Evolutionary conservation across 2,888 invertebrate species (phyloP).

Genomic region (Listrodromus nycthemerus): DNA sequence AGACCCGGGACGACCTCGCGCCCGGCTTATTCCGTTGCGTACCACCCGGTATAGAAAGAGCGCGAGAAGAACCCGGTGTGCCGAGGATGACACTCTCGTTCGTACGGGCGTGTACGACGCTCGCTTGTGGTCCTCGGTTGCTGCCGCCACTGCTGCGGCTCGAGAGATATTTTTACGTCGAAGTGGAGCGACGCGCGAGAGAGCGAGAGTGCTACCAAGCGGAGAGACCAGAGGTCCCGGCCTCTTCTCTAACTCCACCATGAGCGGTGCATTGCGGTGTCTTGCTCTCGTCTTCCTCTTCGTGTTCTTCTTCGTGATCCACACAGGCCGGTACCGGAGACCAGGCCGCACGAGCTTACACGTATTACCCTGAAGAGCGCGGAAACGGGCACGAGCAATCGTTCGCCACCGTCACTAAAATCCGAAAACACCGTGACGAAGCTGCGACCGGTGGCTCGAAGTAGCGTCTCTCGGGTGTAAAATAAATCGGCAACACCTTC

Average conservation of each 20-base stretch:
- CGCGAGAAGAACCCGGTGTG: conserved; percentile 51
- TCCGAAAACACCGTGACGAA: conserved; percentile 69
- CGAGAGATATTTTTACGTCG: conserved; percentile 79
- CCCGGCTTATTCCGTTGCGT: conserved; percentile 33
- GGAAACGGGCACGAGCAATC: conserved; percentile 70
- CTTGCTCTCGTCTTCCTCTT: conserved; percentile 51
- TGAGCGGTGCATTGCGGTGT: conserved; percentile 22
- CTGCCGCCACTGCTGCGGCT: conserved; percentile 41
- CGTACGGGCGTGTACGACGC: conserved; percentile 31
- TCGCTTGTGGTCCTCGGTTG: conserved; percentile 9
- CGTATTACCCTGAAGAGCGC: conserved; percentile 19
- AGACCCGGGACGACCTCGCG: conserved; percentile 41
- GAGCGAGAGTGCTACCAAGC: conserved; percentile 62
- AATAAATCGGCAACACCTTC: conserved; percentile 1
- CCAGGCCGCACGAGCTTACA: conserved; percentile 33
- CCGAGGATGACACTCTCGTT: conserved; percentile 74
- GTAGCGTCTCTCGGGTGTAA: neutral
- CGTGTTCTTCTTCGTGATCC: conserved; percentile 59
- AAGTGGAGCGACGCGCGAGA: conserved; percentile 75
- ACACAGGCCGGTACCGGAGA: conserved; percentile 36
- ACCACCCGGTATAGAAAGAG: conserved; percentile 71
- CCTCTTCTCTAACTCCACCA: conserved; percentile 30
- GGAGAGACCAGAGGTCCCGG: conserved; percentile 48
- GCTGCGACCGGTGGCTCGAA: conserved; percentile 49
- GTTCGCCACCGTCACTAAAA: conserved; percentile 73